These are phyloP conservation scores for Climacteris rufus DNA, from an alignment of 2,113 vertebrate species.

Conservation along the genomic window DNA sequence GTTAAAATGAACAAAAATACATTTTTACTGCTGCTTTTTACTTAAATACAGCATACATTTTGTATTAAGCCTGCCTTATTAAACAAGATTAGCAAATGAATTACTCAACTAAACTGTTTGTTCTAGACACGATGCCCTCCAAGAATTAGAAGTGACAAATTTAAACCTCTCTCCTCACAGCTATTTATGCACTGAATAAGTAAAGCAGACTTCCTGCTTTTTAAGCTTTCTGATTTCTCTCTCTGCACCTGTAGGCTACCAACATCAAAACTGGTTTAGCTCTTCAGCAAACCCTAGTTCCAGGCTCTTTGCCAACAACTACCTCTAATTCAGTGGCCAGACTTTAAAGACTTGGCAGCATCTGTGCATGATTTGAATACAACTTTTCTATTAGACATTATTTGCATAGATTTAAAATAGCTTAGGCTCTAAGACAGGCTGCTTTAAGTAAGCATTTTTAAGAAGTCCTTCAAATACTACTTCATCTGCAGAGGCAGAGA, in stretches of 20 bases:
- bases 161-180: not conserved
- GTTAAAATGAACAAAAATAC: not conserved
- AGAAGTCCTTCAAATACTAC: not conserved
- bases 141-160: not conserved
- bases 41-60: not conserved
- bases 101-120: not conserved
- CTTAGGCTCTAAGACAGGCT: not conserved
- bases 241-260: not conserved
- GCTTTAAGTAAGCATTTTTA: not conserved
- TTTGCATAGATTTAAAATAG: constrained; percentile 21
- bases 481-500: not conserved
- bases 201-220: not conserved
- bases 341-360: constrained; percentile 37
- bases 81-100: not conserved
- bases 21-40: not conserved
- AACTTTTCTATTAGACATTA: not conserved
- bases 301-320: not conserved
- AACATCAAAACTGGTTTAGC: not conserved
- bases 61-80: not conserved
- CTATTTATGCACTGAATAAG: not conserved
- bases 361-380: not conserved
- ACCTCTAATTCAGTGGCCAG: not conserved
- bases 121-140: not conserved
- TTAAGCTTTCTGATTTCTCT: not conserved
- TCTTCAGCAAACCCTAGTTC: not conserved